These are phyloP conservation scores for Desoria tigrina DNA, from an alignment of 2,888 invertebrate genomes.

Conservation along the genomic window DNA sequence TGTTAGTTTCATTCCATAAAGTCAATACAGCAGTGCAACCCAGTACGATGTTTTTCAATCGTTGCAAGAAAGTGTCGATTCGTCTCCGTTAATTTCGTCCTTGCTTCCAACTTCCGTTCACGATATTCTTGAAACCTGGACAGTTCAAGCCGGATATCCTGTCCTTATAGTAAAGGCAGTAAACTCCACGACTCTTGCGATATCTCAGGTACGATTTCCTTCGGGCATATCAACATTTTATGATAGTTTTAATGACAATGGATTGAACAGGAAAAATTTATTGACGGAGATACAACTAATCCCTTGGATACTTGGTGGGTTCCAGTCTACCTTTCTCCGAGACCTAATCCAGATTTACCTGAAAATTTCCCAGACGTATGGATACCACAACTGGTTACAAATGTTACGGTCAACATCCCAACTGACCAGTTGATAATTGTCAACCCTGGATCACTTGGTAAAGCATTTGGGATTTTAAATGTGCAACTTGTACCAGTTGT, in stretches of 20 bases:
- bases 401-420: slow-evolving; percentile 21
- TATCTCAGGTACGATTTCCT: slow-evolving; percentile 24
- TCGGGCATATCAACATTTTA: neutral
- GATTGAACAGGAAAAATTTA: slow-evolving; percentile 28
- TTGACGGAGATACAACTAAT: slow-evolving; percentile 25
- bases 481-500: neutral
- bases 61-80: slow-evolving; percentile 31
- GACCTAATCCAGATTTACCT: slow-evolving; percentile 23
- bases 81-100: slow-evolving; percentile 20
- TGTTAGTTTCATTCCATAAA: slow-evolving; percentile 1
- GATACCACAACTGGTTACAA: slow-evolving; percentile 32
- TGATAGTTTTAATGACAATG: neutral
- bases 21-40: slow-evolving; percentile 35
- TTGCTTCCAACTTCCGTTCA: slow-evolving; percentile 44
- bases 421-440: slow-evolving; percentile 33
- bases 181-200: slow-evolving; percentile 13
- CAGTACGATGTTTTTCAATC: slow-evolving; percentile 43
- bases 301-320: slow-evolving; percentile 40
- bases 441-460: slow-evolving; percentile 38
- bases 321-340: slow-evolving; percentile 28
- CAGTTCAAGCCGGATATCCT: slow-evolving; percentile 57
- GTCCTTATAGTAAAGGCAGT: slow-evolving; percentile 52
- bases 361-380: slow-evolving; percentile 35
- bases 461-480: too few species aligned
- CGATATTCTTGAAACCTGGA: slow-evolving; percentile 59